Conservation (phyloP, 2,888 invertebrate genomes). For the Formica aserva region DNA sequence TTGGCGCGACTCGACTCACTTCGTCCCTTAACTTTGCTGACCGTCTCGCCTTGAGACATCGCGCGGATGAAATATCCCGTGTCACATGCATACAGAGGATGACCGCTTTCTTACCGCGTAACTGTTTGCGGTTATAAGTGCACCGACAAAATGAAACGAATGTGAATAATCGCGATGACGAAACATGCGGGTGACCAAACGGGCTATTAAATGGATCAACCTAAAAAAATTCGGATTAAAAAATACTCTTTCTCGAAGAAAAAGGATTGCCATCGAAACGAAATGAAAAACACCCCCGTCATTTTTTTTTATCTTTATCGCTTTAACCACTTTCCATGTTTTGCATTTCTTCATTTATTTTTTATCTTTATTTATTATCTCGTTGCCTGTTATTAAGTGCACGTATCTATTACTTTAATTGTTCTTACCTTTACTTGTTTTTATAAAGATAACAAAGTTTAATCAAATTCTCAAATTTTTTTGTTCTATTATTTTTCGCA, state of each 20-base stretch:
- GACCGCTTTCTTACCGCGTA: slow-evolving; percentile 1
- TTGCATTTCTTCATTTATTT: not conserved
- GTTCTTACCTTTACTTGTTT: not conserved
- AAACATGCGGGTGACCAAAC: not conserved
- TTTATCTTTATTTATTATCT: not conserved
- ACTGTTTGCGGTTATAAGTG: not conserved
- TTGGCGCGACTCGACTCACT: slow-evolving; percentile 15
- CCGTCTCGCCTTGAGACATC: not conserved
- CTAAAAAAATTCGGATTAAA: not conserved
- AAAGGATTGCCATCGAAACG: not conserved
- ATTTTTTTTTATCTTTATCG: not conserved
- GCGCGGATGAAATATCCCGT: not conserved
- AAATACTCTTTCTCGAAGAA: not conserved
- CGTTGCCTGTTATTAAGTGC: not conserved
- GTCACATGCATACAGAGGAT: not conserved
- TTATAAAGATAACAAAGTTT: slow-evolving; percentile 10
- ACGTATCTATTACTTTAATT: not conserved
- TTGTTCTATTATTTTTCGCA: not conserved
- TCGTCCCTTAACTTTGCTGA: not conserved
- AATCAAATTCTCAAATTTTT: not conserved
- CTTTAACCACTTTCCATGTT: not conserved
- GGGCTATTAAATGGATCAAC: not conserved
- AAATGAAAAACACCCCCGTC: not conserved
- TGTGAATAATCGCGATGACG: not conserved
- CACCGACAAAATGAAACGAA: slow-evolving; percentile 12